A percentile compares a stretch with the other conserved stretches of the same genome.
phyloP scores from a whole-genome alignment of 2,113 vertebrate species.

The Malurus cyaneus region DNA sequence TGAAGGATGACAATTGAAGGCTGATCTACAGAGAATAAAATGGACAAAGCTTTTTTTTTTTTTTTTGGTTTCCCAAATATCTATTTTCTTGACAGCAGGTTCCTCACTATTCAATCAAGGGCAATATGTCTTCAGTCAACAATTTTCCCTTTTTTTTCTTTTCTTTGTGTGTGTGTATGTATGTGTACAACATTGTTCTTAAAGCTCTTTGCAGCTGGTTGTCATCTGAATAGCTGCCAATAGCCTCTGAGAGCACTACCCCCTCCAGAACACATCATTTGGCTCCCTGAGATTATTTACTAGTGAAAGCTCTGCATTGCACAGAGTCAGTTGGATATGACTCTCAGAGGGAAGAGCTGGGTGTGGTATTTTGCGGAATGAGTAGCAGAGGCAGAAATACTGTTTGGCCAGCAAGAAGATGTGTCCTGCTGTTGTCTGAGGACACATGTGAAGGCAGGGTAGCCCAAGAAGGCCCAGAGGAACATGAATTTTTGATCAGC shows the following conservation, averaged over 20 bases:
- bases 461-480: background rate
- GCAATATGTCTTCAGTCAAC: constrained; percentile 72
- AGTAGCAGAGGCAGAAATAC: background rate
- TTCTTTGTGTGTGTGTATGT: background rate
- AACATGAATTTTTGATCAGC: background rate
- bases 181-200: constrained; percentile 67
- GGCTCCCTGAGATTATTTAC: constrained; percentile 51
- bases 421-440: background rate
- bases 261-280: constrained; percentile 10
- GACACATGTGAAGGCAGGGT: background rate
- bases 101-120: constrained; percentile 61
- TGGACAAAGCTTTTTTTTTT: background rate
- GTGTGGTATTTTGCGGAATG: constrained; percentile 22
- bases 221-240: constrained; percentile 70
- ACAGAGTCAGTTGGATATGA: background rate
- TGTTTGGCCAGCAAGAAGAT: background rate
- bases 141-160: constrained; percentile 49
- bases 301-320: background rate
- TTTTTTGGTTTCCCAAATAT: background rate
- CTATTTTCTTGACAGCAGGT: constrained; percentile 58
- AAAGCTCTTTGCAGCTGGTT: constrained; percentile 76
- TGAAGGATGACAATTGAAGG: background rate
- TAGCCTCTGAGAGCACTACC: constrained; percentile 57
- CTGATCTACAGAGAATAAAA: background rate
- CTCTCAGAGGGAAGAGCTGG: background rate